Evolutionary conservation across 2,888 invertebrate genomes (phyloP), one percentile per base, ranked within the genome.

Genomic region (Cheilosia variabilis): DNA sequence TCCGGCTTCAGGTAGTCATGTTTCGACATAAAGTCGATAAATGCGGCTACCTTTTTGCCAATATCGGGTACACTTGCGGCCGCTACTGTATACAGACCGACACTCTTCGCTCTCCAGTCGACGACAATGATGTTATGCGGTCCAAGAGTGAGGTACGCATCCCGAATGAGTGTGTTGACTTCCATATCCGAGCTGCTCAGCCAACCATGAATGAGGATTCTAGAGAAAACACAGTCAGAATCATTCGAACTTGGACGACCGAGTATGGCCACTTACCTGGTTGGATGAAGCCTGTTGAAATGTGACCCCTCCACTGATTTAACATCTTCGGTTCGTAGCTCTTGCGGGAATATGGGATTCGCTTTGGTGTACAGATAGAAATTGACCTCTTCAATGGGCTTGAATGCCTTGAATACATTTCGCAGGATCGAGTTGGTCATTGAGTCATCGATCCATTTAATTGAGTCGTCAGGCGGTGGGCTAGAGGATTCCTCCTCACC

Each of bases 111-210:
- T 4, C 93, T 93, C 94, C 94, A 95, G 89, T 95, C 94, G 13
- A 95, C 93, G 2, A 94, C 93, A 69, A 95, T 93, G 78, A 95
- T 93, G 88, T 95, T 95, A 84, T 93, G 90, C 80, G 94, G 93
- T 43, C 93, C 94, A 3, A 93, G 92, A 78, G 93, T 92, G 31
- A 95, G 91, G 88, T 94, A 94, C 0, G 94, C 94, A 41, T 89
- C 76, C 13, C 89, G 90, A 7, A 92, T 89, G 0, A 76, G 24
- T 3, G 24, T 62, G 65, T 82, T 87, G 4, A 88, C 58, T n/a
- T 53, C 24, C 47, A 93, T 92, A 73, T 92, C 91, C 27, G 93
- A 93, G 88, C 50, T 31, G 24, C 68, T 65, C 45, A 62, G 4
- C 71, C 71, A 79, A n/a, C 78, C 78, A n/a, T 79, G 71, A 4